phyloP scores from a whole-genome alignment of 2,113 vertebrate genomes.

The Diadophis punctatus region DNA sequence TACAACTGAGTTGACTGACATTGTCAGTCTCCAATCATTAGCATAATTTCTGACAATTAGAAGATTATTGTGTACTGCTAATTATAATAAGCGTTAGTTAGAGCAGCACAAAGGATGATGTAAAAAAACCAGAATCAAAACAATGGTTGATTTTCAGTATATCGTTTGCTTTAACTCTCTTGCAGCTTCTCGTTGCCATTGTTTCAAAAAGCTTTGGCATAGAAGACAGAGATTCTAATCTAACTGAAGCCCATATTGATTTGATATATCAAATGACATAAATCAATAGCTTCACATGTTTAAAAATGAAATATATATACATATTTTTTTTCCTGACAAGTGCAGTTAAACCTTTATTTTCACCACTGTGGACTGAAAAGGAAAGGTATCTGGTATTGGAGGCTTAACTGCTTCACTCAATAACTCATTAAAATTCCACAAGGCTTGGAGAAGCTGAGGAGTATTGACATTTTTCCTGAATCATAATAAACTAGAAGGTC shows the following conservation, averaged over 20 bases:
- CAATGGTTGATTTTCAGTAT: background rate
- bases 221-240: background rate
- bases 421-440: constrained; percentile 75
- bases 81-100: constrained; percentile 4
- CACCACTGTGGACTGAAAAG: constrained; percentile 65
- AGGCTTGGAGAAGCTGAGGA: constrained; percentile 59
- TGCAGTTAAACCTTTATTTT: constrained; percentile 60
- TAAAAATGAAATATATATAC: constrained; percentile 1
- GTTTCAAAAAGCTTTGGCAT: background rate
- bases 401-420: constrained; percentile 72
- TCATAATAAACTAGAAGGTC: constrained; percentile 75
- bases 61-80: background rate
- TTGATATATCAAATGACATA: constrained; percentile 21
- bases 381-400: constrained; percentile 57
- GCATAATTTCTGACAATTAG: constrained; percentile 14
- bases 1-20: background rate
- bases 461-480: constrained; percentile 68
- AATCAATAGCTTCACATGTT: background rate
- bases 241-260: background rate
- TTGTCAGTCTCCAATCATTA: background rate
- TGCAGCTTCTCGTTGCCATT: background rate
- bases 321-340: background rate
- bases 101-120: constrained; percentile 22
- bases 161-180: constrained; percentile 25
- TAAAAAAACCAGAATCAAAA: constrained; percentile 35